Base-by-base conservation (phyloP, 2,113 vertebrate genomes). In the Odobenus rosmarus region DNA sequence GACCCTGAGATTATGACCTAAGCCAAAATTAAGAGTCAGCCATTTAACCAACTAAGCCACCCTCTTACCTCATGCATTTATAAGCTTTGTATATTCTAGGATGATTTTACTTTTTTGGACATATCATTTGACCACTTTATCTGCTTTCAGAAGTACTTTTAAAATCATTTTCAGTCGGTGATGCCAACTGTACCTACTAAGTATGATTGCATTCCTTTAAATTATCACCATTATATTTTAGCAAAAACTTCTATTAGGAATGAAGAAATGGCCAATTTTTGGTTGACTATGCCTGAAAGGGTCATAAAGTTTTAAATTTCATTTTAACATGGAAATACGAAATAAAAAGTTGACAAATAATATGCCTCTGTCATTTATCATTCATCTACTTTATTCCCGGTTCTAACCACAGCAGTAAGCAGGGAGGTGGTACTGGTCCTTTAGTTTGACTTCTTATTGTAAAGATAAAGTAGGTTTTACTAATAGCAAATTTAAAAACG, bases 211-310 rank as follows among this genome's bases (percentile, higher is more conserved):
- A 88, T 39, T 18, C 85, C 57, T 64, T 84, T 42, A 88, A 79
- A 74, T 19, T 64, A 67, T 80, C 71, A 53, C 14, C 95, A 96
- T 74, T 76, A 90, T 89, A 92, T 92, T 64, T 88, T 59, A 87
- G 42, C 31, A 88, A 79, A 95, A 90, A 55, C 24, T 19, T 84
- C 33, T 74, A 36, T 89, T 53, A 53, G 33, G 23, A 74, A 46
- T 74, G 55, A 79, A 16, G 13, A 92, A 57, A 94, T 46, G 36
- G 21, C 11, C 62, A 31, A 49, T 55, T 79, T 71, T 79, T 42
- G 59, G 69, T 62, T 82, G 12, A 24, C 9, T 80, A 31, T 79
- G 96, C 76, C 71, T 85, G 33, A 95, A 89, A 95, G 36, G 24
- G 42, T 42, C 80, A 86, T 76, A 61, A 93, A 83, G 9, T 15